phyloP scores from a whole-genome alignment of 2,888 invertebrate species.

The Drosophila rellima region DNA sequence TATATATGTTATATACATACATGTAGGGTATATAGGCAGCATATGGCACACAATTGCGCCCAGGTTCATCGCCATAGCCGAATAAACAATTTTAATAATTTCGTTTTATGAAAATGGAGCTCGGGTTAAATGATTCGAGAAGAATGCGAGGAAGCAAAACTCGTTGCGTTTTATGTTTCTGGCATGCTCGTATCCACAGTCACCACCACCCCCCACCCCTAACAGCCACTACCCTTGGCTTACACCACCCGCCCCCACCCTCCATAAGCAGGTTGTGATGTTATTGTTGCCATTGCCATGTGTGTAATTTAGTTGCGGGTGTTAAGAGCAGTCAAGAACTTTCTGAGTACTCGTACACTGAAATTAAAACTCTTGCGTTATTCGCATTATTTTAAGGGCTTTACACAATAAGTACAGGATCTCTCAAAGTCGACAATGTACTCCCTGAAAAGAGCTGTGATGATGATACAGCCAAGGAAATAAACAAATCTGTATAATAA shows the following conservation, averaged over 20 bases:
- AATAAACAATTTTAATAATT: constrained; percentile 84
- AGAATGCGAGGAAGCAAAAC: constrained; percentile 71
- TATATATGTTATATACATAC: not conserved
- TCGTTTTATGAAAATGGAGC: constrained; percentile 84
- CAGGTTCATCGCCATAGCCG: constrained; percentile 50
- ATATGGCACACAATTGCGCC: constrained; percentile 28
- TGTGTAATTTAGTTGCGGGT: constrained; percentile 50
- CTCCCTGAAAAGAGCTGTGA: too few species aligned
- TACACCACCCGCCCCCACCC: not conserved
- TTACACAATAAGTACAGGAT: not conserved
- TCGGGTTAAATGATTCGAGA: constrained; percentile 81
- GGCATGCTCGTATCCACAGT: constrained; percentile 22
- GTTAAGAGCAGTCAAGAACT: constrained; percentile 24
- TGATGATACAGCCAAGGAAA: too few species aligned
- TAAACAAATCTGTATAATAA: too few species aligned
- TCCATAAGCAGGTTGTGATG: constrained; percentile 10
- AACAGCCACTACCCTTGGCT: not conserved
- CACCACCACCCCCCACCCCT: not conserved
- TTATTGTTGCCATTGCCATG: constrained; percentile 39
- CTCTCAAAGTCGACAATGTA: too few species aligned
- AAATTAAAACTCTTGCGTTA: not conserved
- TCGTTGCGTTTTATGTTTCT: constrained; percentile 74
- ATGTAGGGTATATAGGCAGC: constrained; percentile 1
- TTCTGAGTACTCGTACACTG: not conserved
- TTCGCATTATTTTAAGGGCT: not conserved